Percentiles rank a stretch among this genome's conserved stretches.
Evolutionary conservation across 2,113 vertebrate species (phyloP).

Genomic region (Silurus asotus): DNA sequence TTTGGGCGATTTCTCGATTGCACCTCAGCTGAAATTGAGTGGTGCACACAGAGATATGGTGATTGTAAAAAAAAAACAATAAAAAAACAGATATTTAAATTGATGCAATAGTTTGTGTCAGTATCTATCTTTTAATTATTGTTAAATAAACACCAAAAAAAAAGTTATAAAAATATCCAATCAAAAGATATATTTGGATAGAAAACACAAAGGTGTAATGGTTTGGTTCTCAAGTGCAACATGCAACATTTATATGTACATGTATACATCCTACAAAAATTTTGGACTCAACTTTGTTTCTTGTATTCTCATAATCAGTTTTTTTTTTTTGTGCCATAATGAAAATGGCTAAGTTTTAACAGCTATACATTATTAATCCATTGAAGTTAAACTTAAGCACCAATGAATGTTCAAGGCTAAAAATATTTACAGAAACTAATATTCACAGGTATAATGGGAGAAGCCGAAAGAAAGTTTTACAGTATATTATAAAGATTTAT

Average conservation of each 20-base stretch:
- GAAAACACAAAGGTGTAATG: background rate
- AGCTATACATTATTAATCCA: background rate
- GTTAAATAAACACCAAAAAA: background rate
- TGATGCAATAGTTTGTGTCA: background rate
- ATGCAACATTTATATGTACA: too few species aligned
- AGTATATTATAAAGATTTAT: too few species aligned
- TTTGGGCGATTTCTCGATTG: too few species aligned
- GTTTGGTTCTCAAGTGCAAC: background rate
- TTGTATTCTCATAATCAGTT: background rate
- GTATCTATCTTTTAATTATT: background rate
- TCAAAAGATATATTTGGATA: background rate
- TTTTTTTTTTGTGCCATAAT: background rate
- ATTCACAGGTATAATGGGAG: too few species aligned
- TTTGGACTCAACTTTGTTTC: background rate
- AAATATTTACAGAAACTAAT: too few species aligned
- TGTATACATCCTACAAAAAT: background rate
- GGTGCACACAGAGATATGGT: too few species aligned
- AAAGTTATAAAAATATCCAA: background rate
- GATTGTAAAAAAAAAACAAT: too few species aligned
- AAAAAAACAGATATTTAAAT: background rate
- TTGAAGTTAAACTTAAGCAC: background rate
- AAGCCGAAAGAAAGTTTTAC: too few species aligned
- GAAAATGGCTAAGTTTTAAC: background rate
- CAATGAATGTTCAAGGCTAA: too few species aligned
- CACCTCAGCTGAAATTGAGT: too few species aligned